phyloP scores from a whole-genome alignment of 2,113 vertebrate genomes.

The Trogon melanurus region DNA sequence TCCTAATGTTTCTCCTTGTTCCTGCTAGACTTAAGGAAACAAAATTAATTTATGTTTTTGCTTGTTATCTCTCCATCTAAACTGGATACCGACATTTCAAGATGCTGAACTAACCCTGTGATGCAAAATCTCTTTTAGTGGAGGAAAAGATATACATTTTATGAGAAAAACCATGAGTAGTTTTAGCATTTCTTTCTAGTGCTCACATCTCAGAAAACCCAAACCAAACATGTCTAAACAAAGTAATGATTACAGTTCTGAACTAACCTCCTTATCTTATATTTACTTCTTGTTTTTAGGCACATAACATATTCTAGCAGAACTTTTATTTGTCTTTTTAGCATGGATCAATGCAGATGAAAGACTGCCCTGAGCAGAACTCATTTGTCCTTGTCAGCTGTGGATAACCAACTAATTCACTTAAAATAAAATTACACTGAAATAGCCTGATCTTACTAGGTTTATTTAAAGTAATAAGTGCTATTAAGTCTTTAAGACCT shows the following conservation, averaged over 20 bases:
- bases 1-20: conserved; percentile 57
- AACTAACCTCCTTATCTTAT: conserved; percentile 18
- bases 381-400: conserved; percentile 62
- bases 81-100: conserved; percentile 15
- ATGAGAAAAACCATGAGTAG: background rate
- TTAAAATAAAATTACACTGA: conserved; percentile 54
- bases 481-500: conserved; percentile 26
- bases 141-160: conserved; percentile 17
- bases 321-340: conserved; percentile 44
- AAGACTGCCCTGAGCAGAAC: conserved; percentile 30
- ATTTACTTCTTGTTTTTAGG: conserved; percentile 13
- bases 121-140: background rate
- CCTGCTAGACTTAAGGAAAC: conserved; percentile 25
- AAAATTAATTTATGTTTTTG: conserved; percentile 42
- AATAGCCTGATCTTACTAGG: conserved; percentile 26
- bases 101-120: background rate
- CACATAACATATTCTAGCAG: conserved; percentile 20
- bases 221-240: background rate
- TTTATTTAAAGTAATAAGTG: conserved; percentile 61
- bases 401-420: conserved; percentile 46
- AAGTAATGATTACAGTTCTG: background rate
- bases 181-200: conserved; percentile 18
- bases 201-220: background rate
- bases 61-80: conserved; percentile 37
- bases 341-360: conserved; percentile 54